Evolutionary conservation across 2,797 vertebrate genomes (phyloP).

Genomic region (Onychomys torridus): DNA sequence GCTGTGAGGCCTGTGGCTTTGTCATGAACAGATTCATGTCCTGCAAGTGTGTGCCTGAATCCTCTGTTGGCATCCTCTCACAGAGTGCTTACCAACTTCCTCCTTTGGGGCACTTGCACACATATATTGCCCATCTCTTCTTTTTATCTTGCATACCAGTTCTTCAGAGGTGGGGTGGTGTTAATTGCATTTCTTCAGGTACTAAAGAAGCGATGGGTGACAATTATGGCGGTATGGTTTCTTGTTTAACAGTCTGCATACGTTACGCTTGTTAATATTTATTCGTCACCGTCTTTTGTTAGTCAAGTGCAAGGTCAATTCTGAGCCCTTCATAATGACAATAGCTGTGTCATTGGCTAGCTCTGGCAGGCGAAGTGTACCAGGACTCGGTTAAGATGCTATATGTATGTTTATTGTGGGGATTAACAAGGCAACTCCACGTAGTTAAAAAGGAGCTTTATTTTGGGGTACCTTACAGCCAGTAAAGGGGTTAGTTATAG

Average conservation of each 20-base stretch:
- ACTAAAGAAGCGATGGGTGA: not conserved
- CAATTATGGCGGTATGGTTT: not conserved
- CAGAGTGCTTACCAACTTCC: not conserved
- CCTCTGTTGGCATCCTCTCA: not conserved
- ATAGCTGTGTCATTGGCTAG: not conserved
- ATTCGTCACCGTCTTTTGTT: not conserved
- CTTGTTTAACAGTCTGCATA: not conserved
- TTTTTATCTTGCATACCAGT: not conserved
- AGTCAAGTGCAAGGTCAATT: not conserved
- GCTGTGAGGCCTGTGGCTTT: not conserved
- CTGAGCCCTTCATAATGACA: accelerated
- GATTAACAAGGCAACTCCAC: too few species aligned
- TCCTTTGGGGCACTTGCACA: not conserved
- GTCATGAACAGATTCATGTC: accelerated
- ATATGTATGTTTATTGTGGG: too few species aligned
- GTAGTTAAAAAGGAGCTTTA: too few species aligned
- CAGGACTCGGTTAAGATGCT: not conserved
- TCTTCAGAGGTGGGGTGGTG: not conserved
- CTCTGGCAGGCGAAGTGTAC: too few species aligned
- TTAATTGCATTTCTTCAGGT: not conserved
- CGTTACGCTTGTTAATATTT: too few species aligned
- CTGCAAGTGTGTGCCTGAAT: accelerated
- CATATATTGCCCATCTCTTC: not conserved
- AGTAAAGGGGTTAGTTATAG: too few species aligned
- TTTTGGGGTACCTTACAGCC: too few species aligned